phyloP scores from a whole-genome alignment of 1,140 invertebrate genomes.

The Octopus sinensis region DNA sequence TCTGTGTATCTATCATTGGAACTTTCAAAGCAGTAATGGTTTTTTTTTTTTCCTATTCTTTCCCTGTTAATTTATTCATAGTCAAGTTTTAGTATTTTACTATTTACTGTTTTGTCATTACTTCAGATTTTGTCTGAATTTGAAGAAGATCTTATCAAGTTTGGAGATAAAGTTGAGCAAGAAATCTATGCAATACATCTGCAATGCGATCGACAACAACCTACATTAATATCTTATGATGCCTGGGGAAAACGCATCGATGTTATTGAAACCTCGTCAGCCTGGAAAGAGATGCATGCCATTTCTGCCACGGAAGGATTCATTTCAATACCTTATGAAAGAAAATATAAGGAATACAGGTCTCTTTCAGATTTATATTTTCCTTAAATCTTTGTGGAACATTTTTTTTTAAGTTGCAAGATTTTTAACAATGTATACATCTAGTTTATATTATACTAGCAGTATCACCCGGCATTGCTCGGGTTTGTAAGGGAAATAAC shows the following conservation, averaged over 20 bases:
- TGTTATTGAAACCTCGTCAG: slow-evolving; percentile 60
- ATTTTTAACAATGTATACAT: too few relatives aligned
- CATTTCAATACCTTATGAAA: slow-evolving; percentile 63
- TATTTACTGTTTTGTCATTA: neutral
- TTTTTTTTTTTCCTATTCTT: too few relatives aligned
- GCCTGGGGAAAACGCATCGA: slow-evolving; percentile 64
- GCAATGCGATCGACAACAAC: slow-evolving; percentile 62
- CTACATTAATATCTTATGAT: slow-evolving; percentile 59
- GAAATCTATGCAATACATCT: slow-evolving; percentile 61
- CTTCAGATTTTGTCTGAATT: slow-evolving; percentile 37
- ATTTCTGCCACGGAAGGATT: slow-evolving; percentile 65
- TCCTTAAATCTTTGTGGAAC: too few relatives aligned
- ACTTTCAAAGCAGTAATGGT: neutral
- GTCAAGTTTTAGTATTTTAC: neutral
- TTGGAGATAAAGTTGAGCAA: slow-evolving; percentile 59
- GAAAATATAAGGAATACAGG: slow-evolving; percentile 57
- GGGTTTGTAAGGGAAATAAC: too few relatives aligned
- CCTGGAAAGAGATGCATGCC: slow-evolving; percentile 63
- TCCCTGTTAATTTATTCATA: neutral
- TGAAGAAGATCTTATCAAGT: slow-evolving; percentile 56
- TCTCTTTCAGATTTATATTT: slow-evolving; percentile 11
- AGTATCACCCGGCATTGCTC: too few relatives aligned
- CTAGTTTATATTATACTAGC: too few relatives aligned
- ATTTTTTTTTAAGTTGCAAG: too few relatives aligned
- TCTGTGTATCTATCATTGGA: too few relatives aligned